Conservation (phyloP, 2,888 invertebrate genomes). For the Caenorhabditis sp. region DNA sequence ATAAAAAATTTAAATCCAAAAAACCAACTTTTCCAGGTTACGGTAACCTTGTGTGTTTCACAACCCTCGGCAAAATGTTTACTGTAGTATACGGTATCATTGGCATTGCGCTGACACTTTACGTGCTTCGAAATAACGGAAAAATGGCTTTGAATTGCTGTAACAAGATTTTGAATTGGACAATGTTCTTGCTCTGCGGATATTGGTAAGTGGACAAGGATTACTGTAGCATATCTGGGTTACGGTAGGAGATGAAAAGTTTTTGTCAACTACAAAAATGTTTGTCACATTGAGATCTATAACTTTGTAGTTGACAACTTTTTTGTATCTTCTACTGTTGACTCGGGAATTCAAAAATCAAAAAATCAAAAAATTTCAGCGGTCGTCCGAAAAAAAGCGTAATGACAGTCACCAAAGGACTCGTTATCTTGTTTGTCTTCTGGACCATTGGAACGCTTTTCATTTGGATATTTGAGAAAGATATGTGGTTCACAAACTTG, state of each 20-base stretch:
- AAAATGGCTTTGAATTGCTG: slow-evolving; percentile 29
- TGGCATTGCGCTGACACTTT: slow-evolving; percentile 29
- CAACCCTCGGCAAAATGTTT: slow-evolving; percentile 26
- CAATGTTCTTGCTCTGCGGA: background rate
- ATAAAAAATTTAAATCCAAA: background rate
- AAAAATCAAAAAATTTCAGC: slow-evolving; percentile 8
- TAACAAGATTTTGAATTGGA: slow-evolving; percentile 9
- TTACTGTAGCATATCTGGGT: no score
- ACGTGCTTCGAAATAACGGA: slow-evolving; percentile 45
- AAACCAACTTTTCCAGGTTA: slow-evolving; percentile 26
- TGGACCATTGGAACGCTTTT: slow-evolving; percentile 31
- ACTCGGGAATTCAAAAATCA: background rate
- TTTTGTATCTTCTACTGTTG: no score
- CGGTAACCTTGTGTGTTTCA: slow-evolving; percentile 31
- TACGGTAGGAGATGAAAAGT: no score
- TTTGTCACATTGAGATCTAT: no score
- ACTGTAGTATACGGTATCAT: slow-evolving; percentile 32
- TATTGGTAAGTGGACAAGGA: slow-evolving; percentile 14
- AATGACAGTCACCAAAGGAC: slow-evolving; percentile 39
- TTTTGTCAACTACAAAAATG: no score
- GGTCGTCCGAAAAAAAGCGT: background rate
- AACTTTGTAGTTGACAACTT: no score
- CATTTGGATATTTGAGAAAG: slow-evolving; percentile 24
- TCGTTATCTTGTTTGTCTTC: slow-evolving; percentile 32
- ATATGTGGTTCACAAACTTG: slow-evolving; percentile 27